Conservation (phyloP, 1,140 invertebrate genomes). For the Charaxes varanes region DNA sequence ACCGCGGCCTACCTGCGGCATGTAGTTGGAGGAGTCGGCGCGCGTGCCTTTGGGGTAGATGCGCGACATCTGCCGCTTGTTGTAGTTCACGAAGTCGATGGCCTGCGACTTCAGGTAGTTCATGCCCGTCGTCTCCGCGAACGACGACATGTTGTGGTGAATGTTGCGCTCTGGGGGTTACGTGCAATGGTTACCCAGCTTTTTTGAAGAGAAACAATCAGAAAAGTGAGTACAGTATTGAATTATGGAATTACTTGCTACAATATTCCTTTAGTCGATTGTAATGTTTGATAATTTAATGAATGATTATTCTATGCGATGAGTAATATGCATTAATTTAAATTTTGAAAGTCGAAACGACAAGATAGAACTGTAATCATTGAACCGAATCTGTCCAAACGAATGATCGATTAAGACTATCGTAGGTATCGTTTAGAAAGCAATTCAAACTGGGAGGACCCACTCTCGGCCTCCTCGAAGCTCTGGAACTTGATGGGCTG, state of each 20-base stretch:
- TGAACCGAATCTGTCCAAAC: too few relatives aligned
- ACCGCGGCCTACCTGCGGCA: slow-evolving; percentile 89
- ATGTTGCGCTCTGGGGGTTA: slow-evolving; percentile 98
- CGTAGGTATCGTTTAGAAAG: too few relatives aligned
- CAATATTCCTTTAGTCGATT: too few relatives aligned
- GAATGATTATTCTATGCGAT: too few relatives aligned
- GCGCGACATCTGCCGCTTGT: slow-evolving; percentile 98
- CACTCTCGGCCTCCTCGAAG: slow-evolving; percentile 97
- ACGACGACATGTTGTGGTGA: slow-evolving; percentile 99
- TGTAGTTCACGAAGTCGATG: slow-evolving; percentile 99
- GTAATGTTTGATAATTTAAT: too few relatives aligned
- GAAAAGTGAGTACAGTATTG: slow-evolving; percentile 23
- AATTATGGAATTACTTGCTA: too few relatives aligned
- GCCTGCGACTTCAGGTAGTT: slow-evolving; percentile 96
- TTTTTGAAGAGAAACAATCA: too few relatives aligned
- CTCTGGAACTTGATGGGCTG: slow-evolving; percentile 99
- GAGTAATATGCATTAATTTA: too few relatives aligned
- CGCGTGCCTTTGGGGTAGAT: slow-evolving; percentile 99
- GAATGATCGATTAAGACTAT: too few relatives aligned
- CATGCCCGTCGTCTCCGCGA: slow-evolving; percentile 96
- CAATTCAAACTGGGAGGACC: slow-evolving; percentile 40
- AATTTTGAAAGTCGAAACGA: too few relatives aligned
- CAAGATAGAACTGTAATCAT: too few relatives aligned
- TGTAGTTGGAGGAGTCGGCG: slow-evolving; percentile 99
- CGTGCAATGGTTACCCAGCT: too few relatives aligned